phyloP scores from a whole-genome alignment of 1,140 invertebrate species.

The Acyrthosiphon pisum region DNA sequence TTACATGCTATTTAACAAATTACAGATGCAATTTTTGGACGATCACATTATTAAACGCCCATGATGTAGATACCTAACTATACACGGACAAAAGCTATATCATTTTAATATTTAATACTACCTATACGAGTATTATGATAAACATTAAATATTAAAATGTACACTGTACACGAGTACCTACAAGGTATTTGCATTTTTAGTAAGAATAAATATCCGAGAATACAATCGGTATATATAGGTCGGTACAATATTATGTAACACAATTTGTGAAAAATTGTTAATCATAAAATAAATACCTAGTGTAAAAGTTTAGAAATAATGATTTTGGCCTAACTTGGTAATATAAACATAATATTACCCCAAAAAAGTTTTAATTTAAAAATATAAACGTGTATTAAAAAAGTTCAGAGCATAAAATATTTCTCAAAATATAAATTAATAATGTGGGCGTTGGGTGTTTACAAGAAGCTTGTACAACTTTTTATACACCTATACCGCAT shows the following conservation, averaged over 20 bases:
- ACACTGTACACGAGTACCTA: neutral
- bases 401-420: slow-evolving; percentile 10
- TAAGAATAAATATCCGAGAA: neutral
- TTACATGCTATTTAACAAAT: no score
- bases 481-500: neutral
- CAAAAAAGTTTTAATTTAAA: neutral
- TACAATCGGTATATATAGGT: neutral
- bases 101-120: no score
- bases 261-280: neutral
- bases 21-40: no score
- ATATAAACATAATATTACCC: neutral
- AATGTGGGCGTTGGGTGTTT: neutral
- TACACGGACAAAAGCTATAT: no score
- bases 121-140: neutral
- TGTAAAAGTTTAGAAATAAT: neutral
- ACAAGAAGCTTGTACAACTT: neutral
- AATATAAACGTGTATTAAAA: slow-evolving; percentile 10
- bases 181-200: neutral
- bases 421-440: slow-evolving; percentile 22
- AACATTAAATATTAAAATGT: neutral
- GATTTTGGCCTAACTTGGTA: neutral
- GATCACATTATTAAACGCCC: no score
- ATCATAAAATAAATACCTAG: neutral
- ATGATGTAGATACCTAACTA: no score
- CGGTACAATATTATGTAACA: neutral